A percentile compares a stretch with the other conserved stretches of the same genome.
phyloP scores from a whole-genome alignment of 2,113 vertebrate species.

The Nyctereutes procyonoides region DNA sequence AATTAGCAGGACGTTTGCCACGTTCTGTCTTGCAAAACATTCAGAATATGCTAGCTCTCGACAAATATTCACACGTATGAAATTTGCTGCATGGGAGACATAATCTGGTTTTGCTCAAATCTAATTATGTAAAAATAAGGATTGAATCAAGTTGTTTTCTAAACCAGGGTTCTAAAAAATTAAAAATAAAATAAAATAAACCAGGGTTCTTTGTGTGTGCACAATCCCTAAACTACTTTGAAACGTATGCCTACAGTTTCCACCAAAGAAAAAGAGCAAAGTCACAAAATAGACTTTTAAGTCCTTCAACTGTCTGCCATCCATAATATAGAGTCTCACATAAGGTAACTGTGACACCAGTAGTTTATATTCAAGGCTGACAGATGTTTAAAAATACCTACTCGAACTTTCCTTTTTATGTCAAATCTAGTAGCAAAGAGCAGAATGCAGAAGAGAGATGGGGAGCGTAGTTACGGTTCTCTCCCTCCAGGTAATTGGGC shows the following conservation, averaged over 20 bases:
- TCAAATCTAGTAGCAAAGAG: constrained; percentile 6
- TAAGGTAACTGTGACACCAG: not conserved
- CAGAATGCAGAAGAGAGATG: not conserved
- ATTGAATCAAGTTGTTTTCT: constrained; percentile 1
- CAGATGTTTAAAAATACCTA: not conserved
- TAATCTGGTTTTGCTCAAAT: not conserved
- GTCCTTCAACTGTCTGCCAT: not conserved
- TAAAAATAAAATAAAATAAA: too few species aligned
- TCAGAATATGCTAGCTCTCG: constrained; percentile 41
- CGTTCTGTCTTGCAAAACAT: not conserved
- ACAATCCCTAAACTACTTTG: constrained; percentile 8
- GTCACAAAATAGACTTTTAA: constrained; percentile 29
- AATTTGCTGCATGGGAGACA: not conserved
- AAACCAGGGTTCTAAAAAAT: too few species aligned
- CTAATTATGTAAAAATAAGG: not conserved
- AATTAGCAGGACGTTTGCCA: not conserved
- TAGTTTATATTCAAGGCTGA: constrained; percentile 13
- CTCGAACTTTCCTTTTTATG: not conserved
- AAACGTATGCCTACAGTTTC: not conserved
- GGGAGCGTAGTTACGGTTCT: not conserved
- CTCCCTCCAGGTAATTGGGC: not conserved
- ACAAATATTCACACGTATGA: constrained; percentile 43
- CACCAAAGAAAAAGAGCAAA: not conserved
- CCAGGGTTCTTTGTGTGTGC: not conserved
- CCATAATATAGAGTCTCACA: not conserved